Percentiles rank a stretch among this genome's conserved stretches.
Evolutionary conservation across 2,888 invertebrate genomes (phyloP).

Genomic region (Mimas tiliae): DNA sequence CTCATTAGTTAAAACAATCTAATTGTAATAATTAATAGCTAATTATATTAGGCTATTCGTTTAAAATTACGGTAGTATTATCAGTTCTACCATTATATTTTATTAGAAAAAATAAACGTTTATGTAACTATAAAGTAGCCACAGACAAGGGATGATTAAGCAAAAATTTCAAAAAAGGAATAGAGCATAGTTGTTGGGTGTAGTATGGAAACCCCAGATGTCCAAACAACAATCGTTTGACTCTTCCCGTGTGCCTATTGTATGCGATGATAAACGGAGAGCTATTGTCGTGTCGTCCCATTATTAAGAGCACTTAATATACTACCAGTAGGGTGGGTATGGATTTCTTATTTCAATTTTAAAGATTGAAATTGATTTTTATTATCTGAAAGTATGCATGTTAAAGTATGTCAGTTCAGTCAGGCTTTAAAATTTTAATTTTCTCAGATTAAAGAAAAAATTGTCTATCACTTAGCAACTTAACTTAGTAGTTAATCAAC

Average conservation of each 20-base stretch:
- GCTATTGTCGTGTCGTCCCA: constrained; percentile 67
- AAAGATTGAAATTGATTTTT: constrained; percentile 19
- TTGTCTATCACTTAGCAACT: too few species aligned
- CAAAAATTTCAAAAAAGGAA: constrained; percentile 56
- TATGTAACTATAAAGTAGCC: background rate
- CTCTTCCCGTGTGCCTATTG: constrained; percentile 59
- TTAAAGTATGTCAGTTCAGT: background rate
- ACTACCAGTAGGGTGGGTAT: constrained; percentile 62
- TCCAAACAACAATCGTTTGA: constrained; percentile 74
- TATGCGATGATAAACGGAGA: constrained; percentile 65
- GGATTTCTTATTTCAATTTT: constrained; percentile 10
- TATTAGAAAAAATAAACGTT: background rate
- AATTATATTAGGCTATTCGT: too few species aligned
- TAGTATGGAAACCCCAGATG: constrained; percentile 76
- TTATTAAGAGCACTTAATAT: constrained; percentile 77
- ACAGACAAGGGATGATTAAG: constrained; percentile 51
- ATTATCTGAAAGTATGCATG: too few species aligned
- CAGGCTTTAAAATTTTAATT: too few species aligned
- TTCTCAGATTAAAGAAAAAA: too few species aligned
- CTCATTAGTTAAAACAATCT: too few species aligned
- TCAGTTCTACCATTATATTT: background rate
- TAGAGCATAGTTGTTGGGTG: constrained; percentile 53
- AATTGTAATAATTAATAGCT: too few species aligned
- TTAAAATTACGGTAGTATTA: too few species aligned
- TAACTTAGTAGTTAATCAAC: too few species aligned